Base-by-base conservation (phyloP, 2,888 invertebrate genomes). In the Drosophila incognita region DNA sequence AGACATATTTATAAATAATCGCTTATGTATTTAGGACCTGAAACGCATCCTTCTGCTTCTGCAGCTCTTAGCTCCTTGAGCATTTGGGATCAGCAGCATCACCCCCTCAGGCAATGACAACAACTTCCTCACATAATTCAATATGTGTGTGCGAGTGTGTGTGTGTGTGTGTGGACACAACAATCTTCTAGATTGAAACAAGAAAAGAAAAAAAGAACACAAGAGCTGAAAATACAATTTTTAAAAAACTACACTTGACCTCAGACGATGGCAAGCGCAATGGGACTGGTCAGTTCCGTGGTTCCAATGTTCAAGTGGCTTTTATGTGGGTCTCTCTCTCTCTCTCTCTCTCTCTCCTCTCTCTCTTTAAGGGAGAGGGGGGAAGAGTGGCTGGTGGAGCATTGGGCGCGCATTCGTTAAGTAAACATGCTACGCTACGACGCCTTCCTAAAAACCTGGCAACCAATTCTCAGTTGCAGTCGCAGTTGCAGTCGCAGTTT, bases 341-440 rank as follows among this genome's bases (percentile, higher is more conserved):
- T 5, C n/a, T 40, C 42, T 33, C 46, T 31, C 15, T 24, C 24
- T 21, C 24, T 24, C 24, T 24, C 13, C 13, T 67, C 54, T 38
- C 38, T 33, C 33, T 40, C 18, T 35, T 11, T 8, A 4, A 40
- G 33, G 1, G 13, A 4, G 6, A 10, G 6, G 27, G 1, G 15
- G 13, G n/a, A 2, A 52, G 8, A 11, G 21, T 15, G 1, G 24
- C 8, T 46, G 36, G 29, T 15, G 21, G 40, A 46, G 63, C 53
- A 38, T 67, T 82, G 85, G 80, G 73, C 59, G 63, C 78, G 82
- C 79, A 85, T 86, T 86, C 88, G 85, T 86, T 86, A 89, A 86
- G 90, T 86, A 86, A 86, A 86, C 85, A 86, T 86, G 90, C 85
- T 73, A 89, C 88, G 90, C 76, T 86, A 86, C 86, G 80, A 86